These are phyloP conservation scores for Pipistrellus kuhlii DNA, from an alignment of 2,797 vertebrate species.

Conservation along the genomic window DNA sequence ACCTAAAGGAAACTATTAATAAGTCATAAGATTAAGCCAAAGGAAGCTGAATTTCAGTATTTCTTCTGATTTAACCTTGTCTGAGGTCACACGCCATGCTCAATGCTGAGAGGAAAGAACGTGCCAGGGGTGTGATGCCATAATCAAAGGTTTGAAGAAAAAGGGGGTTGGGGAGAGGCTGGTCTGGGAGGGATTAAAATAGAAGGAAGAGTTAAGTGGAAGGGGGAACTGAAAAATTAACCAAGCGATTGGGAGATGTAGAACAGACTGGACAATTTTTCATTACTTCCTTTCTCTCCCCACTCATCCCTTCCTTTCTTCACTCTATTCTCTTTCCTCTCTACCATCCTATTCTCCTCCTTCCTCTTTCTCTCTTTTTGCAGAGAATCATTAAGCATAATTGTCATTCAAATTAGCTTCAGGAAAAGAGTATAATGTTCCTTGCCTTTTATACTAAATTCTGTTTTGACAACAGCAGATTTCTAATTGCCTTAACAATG, in stretches of 20 bases:
- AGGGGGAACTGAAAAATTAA: background rate
- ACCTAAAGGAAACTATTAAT: background rate
- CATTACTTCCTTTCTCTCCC: background rate
- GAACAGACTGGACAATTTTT: background rate
- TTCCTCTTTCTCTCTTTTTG: background rate
- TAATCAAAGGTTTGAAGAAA: background rate
- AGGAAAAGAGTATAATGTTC: slow-evolving; percentile 71
- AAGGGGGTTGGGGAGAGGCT: rapidly evolving
- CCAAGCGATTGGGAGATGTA: background rate
- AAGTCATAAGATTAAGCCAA: background rate
- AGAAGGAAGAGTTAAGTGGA: background rate
- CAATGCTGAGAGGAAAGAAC: background rate
- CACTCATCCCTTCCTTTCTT: background rate
- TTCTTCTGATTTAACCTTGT: background rate
- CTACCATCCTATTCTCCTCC: background rate
- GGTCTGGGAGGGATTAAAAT: background rate
- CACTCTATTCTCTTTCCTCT: background rate
- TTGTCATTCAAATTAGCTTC: slow-evolving; percentile 72
- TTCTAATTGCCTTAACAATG: slow-evolving; percentile 66
- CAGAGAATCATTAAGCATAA: background rate
- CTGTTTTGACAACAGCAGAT: slow-evolving; percentile 73
- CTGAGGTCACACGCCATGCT: background rate
- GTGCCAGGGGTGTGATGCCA: background rate
- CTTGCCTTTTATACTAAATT: slow-evolving; percentile 68
- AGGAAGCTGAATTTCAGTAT: background rate